Base-by-base conservation (phyloP, 2,113 vertebrate genomes). In the Myiozetetes cayanensis region DNA sequence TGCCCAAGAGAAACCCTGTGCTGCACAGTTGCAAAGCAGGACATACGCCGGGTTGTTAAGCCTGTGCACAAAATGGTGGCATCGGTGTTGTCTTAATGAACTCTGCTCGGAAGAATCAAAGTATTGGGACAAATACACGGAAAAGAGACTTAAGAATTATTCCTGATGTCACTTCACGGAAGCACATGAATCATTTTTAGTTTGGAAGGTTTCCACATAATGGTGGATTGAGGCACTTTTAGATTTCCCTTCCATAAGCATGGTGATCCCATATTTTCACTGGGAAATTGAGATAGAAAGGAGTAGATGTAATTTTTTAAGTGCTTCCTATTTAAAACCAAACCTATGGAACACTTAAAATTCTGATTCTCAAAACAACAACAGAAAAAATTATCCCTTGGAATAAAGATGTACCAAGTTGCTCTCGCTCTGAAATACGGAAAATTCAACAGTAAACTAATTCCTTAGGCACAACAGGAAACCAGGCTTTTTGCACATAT, bases 261-360 rank as follows among this genome's bases (percentile, higher is more conserved):
- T 1, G 0, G 28, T 1, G 31, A 52, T 63, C 16, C n/a, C 11
- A 1, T 16, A 31, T 28, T 14, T 85, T 47, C 66, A 35, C 23
- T 4, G 39, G 86, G 44, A 49, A 82, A 61, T 0, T 10, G 6
- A 53, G 46, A 25, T 0, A 31, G 14, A 46, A 79, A 83, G 27
- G 39, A 88, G 11, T 1, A 47, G 12, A 30, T 21, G 15, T 14
- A 31, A 35, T 44, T 53, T 61, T 62, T 33, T 5, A 77, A 70
- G 20, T 3, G 6, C 10, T 33, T 31, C 43, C 25, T 65, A 62
- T 33, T 46, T 43, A 53, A 81, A 81, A 70, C 19, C 10, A 66
- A 92, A 50, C 8, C 4, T 5, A 6, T 1, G 0, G 10, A 62
- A 53, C 9, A 13, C 22, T 47, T 0, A 52, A 66, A 87, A 68